Evolutionary conservation across 2,113 vertebrate species (phyloP), one percentile per base, ranked within the genome.

Genomic region (Plecturocebus donacophilus): DNA sequence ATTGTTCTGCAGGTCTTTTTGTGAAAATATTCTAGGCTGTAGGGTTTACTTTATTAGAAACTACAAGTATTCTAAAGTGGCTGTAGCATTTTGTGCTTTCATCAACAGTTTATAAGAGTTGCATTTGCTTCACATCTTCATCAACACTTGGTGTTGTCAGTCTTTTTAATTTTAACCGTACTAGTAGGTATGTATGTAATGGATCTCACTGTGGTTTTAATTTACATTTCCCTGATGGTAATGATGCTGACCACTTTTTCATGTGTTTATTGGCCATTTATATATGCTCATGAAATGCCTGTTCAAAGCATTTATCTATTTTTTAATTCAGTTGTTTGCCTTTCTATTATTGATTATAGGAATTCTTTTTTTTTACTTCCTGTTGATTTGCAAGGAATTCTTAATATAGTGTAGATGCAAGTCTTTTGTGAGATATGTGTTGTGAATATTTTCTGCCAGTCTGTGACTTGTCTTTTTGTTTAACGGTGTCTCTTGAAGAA

Each of bases 271-370:
- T 84, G 30, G 20, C 71, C 32, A 68, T 86, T 92, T 92, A 32
- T 71, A 14, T 79, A 79, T 95, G n/a, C 92, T 85, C 35, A 54
- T 81, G 85, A 58, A 80, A 40, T 66, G 8, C 76, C 45, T 89
- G 16, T 80, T 79, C 4, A 23, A 75, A 64, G 42, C 8, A 71
- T 93, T 90, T 76, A 35, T 35, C 12, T 68, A 35, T 90, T 88
- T 95, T 92, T 80, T 47, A 80, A 71, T 71, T 91, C 66, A 66
- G 30, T 83, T 84, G 52, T 87, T 92, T 93, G 13, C 21, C 35
- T 87, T 95, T 85, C 87, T 70, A 66, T 87, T 93, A 93, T 80
- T 73, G 27, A 77, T 66, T 84, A 56, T 85, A 92, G 42, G 80
- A 80, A 73, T 64, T 32, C 27, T 64, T 64, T 93, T 54, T 21